A percentile compares a stretch with the other conserved stretches of the same genome.
phyloP scores from a whole-genome alignment of 2,113 vertebrate species.

The Polypterus senegalus region DNA sequence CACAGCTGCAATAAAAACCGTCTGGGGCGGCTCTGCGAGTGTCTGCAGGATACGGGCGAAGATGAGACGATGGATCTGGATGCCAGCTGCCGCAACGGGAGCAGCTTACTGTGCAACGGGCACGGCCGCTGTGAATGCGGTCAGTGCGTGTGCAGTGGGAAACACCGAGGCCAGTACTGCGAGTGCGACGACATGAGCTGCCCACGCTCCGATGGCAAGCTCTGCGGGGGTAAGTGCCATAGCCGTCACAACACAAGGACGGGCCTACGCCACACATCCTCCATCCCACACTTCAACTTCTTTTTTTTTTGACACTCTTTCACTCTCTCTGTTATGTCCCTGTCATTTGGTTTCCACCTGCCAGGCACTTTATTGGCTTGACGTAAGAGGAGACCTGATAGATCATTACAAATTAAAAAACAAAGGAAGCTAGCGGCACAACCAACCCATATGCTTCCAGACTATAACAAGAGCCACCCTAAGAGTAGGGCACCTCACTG shows the following conservation, averaged over 20 bases:
- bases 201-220: conserved; percentile 31
- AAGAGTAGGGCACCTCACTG: too few species aligned
- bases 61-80: conserved; percentile 19
- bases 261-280: neutral
- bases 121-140: conserved; percentile 51
- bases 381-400: too few species aligned
- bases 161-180: conserved; percentile 27
- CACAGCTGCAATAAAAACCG: conserved; percentile 39
- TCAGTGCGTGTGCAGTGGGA: conserved; percentile 36
- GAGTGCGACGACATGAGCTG: conserved; percentile 49
- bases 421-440: too few species aligned
- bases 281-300: neutral
- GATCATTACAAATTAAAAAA: too few species aligned
- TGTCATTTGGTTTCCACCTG: too few species aligned
- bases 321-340: neutral
- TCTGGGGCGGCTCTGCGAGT: conserved; percentile 44
- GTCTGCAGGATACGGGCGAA: conserved; percentile 28
- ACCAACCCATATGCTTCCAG: too few species aligned
- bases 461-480: too few species aligned
- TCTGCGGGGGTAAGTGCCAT: conserved; percentile 45
- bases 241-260: neutral
- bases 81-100: conserved; percentile 28
- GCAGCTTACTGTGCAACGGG: conserved; percentile 39
- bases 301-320: neutral
- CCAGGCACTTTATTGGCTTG: too few species aligned